phyloP scores from a whole-genome alignment of 2,888 invertebrate genomes.

The Diplolepis rosae region DNA sequence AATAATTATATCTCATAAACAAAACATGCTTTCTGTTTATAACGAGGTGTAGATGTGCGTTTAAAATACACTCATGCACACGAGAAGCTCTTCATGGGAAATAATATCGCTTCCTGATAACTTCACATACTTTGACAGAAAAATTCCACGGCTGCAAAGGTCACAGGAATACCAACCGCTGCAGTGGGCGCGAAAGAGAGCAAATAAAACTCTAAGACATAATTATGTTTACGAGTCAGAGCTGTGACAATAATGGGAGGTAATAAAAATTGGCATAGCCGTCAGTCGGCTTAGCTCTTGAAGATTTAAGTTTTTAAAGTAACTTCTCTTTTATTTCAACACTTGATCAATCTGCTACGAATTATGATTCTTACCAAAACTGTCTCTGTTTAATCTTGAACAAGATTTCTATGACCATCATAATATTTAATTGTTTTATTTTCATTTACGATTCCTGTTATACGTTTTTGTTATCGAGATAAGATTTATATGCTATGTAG shows the following conservation, averaged over 20 bases:
- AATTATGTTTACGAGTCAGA: constrained; percentile 65
- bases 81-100: constrained; percentile 40
- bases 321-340: not conserved
- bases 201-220: constrained; percentile 42
- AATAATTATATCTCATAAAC: constrained; percentile 46
- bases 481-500: no score
- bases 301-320: constrained; percentile 4
- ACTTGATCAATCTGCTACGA: not conserved
- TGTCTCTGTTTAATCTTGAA: not conserved
- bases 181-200: constrained; percentile 37
- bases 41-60: constrained; percentile 52
- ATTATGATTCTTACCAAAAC: not conserved
- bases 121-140: constrained; percentile 59
- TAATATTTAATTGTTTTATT: not conserved
- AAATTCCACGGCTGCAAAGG: constrained; percentile 59
- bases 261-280: constrained; percentile 46
- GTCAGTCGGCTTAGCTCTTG: constrained; percentile 6
- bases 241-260: constrained; percentile 60
- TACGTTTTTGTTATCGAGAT: no score
- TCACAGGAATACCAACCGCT: constrained; percentile 53
- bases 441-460: no score
- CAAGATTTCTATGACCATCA: not conserved
- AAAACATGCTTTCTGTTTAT: constrained; percentile 43
- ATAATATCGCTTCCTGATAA: constrained; percentile 57
- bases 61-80: constrained; percentile 41